Evolutionary conservation across 2,113 vertebrate genomes (phyloP).

Genomic region (Xiphorhynchus elegans): DNA sequence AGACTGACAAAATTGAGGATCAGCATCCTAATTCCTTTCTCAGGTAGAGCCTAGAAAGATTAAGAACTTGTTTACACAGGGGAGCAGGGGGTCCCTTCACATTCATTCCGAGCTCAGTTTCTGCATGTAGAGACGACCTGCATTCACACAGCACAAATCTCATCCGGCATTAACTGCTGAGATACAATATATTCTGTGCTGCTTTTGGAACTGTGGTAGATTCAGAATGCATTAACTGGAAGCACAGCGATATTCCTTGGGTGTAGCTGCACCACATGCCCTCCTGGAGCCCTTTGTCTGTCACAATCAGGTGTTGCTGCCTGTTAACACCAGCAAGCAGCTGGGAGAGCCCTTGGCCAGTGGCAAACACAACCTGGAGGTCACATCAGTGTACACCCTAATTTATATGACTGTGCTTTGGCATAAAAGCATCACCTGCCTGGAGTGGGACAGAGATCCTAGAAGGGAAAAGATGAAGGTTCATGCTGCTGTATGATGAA

Average conservation of each 20-base stretch:
- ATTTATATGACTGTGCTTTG: rapidly evolving
- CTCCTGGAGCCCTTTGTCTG: background rate
- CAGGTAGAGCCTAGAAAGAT: background rate
- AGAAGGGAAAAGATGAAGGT: background rate
- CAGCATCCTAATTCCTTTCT: conserved; percentile 38
- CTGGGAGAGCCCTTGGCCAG: rapidly evolving
- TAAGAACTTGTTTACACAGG: background rate
- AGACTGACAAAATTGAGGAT: background rate
- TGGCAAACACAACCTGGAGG: background rate
- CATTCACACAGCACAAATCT: background rate
- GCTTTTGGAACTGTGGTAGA: rapidly evolving
- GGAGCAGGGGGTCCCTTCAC: background rate
- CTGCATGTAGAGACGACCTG: rapidly evolving
- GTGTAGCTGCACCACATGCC: background rate
- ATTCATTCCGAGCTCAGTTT: background rate
- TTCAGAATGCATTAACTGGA: background rate
- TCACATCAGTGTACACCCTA: rapidly evolving
- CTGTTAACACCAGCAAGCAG: rapidly evolving
- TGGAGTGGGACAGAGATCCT: background rate
- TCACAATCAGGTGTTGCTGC: background rate
- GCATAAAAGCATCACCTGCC: rapidly evolving
- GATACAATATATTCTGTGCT: background rate
- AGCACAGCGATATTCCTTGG: rapidly evolving
- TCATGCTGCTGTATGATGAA: background rate
- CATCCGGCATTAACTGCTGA: background rate